These are phyloP conservation scores for Spinibarbus caldwelli DNA, from an alignment of 2,797 vertebrate species.

Conservation along the genomic window DNA sequence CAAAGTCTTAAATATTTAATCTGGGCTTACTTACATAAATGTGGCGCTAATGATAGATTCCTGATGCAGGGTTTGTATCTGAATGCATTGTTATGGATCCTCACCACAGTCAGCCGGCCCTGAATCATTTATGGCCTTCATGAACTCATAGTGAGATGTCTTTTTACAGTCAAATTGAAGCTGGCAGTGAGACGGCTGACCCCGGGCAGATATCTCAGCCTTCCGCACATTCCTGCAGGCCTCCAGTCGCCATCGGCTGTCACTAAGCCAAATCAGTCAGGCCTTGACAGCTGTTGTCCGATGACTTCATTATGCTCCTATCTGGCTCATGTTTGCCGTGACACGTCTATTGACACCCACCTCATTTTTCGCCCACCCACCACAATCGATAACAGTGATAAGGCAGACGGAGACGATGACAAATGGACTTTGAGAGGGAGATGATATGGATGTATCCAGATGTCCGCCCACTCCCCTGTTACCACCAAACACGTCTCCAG, in stretches of 20 bases:
- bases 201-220: slow-evolving; percentile 38
- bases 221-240: slow-evolving; percentile 42
- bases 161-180: slow-evolving; percentile 76
- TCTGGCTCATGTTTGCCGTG: slow-evolving; percentile 77
- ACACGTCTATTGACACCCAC: slow-evolving; percentile 75
- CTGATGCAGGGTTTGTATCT: slow-evolving; percentile 24
- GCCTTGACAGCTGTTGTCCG: slow-evolving; percentile 62
- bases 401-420: slow-evolving; percentile 61
- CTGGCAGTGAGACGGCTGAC: slow-evolving; percentile 68
- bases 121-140: slow-evolving; percentile 74
- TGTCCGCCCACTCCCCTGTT: slow-evolving; percentile 40
- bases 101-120: slow-evolving; percentile 36
- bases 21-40: background rate
- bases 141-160: slow-evolving; percentile 69
- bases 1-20: slow-evolving; percentile 7
- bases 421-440: slow-evolving; percentile 59
- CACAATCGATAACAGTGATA: slow-evolving; percentile 77
- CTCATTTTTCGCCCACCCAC: slow-evolving; percentile 55
- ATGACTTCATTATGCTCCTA: slow-evolving; percentile 82
- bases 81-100: slow-evolving; percentile 50
- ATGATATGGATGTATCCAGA: slow-evolving; percentile 56
- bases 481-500: background rate
- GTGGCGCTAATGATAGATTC: slow-evolving; percentile 20
- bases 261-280: slow-evolving; percentile 66
- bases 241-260: slow-evolving; percentile 54